Evolutionary conservation across 2,797 vertebrate genomes (phyloP), one percentile per base, ranked within the genome.

Genomic region (Helarctos malayanus): DNA sequence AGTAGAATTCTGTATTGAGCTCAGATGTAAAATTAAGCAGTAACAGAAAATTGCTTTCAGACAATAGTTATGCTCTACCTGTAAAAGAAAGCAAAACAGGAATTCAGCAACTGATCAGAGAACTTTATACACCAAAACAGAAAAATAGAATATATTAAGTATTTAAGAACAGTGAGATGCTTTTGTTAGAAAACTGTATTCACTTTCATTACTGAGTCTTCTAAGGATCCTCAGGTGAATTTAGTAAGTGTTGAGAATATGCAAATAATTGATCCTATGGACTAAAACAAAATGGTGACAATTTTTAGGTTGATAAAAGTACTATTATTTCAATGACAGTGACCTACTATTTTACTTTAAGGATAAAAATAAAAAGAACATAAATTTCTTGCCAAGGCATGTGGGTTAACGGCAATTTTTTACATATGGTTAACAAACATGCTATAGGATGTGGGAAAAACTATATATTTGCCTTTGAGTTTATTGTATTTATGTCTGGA

Each of bases 1-100:
- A 94, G 52, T 19, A 61, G 32, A 89, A 89, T 49, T 79, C 45
- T 84, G 0, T 49, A 14, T 27, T 69, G n/a, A 75, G 32, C 13
- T 89, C 71, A 86, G 7, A 61, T 63, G 14, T 93, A 96, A 93
- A 79, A 95, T 79, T 87, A 78, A 79, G 6, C 49, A 69, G 6
- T 76, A 82, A 91, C 23, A 75, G n/a, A 78, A 10, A 90, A 90
- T 25, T 49, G 19, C 1, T 82, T 91, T 95, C 41, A 89, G 35
- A 82, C 35, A 86, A 68, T n/a, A 59, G 1, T 75, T 71, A 52
- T 76, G 1, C 11, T 92, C 19, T 73, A 21, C 32, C 29, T 73
- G 6, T 82, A 68, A 89, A 21, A 84, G 4, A 76, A 90, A 82
- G 14, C 11, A 89, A 86, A 92, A 59, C n/a, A 83, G 2, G 14